Percentiles rank a stretch among this genome's conserved stretches.
Conservation (phyloP, 64 coral and sea anemone genomes). For the Montipora efflorescens region DNA sequence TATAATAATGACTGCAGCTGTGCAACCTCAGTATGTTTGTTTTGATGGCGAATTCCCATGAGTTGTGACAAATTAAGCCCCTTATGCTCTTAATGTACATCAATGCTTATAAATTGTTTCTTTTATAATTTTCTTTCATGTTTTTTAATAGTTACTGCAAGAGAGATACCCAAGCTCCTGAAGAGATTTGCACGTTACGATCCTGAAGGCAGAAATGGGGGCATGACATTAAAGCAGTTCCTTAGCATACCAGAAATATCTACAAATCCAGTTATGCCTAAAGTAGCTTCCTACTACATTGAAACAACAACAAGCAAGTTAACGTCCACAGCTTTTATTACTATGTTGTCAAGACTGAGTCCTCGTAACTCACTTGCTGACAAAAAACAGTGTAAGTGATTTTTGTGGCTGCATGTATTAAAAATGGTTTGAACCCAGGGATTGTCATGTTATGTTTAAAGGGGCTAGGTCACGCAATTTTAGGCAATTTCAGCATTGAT, state of each 20-base stretch:
- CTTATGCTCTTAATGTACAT: too few relatives aligned
- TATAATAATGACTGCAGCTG: too few relatives aligned
- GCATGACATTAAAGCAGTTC: conserved; percentile 47
- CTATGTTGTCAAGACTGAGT: conserved; percentile 52
- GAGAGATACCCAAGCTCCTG: conserved; percentile 45
- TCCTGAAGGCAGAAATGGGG: conserved; percentile 20
- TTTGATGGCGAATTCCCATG: too few relatives aligned
- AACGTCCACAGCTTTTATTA: conserved; percentile 35
- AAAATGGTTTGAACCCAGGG: not conserved
- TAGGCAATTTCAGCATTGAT: too few relatives aligned
- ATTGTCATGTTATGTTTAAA: too few relatives aligned
- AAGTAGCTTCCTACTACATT: conserved; percentile 34
- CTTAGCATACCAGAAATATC: conserved; percentile 69
- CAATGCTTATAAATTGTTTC: not conserved
- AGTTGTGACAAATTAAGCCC: too few relatives aligned
- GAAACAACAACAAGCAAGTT: conserved; percentile 26
- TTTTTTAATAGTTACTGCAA: conserved; percentile 53
- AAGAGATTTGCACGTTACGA: conserved; percentile 58
- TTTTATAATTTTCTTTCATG: not conserved
- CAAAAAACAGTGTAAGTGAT: conserved; percentile 59
- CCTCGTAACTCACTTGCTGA: conserved; percentile 28
- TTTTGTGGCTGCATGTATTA: not conserved
- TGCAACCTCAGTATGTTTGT: too few relatives aligned
- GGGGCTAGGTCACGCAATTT: too few relatives aligned
- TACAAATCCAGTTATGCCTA: conserved; percentile 61